Evolutionary conservation across 2,888 invertebrate species (phyloP).

Genomic region (Cloeon dipterum): DNA sequence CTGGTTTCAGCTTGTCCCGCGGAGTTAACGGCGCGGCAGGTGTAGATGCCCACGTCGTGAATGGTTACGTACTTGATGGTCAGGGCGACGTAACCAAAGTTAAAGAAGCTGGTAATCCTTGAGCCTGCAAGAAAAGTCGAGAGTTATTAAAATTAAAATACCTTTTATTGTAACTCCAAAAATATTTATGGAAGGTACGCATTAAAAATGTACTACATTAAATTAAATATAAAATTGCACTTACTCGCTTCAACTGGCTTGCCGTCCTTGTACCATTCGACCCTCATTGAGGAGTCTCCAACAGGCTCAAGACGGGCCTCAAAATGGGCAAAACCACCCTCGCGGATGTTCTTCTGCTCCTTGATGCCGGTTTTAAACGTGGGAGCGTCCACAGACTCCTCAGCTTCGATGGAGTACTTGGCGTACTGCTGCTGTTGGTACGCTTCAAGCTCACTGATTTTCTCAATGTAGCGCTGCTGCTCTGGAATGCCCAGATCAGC

Average conservation of each 20-base stretch:
- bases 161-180: too few relatives aligned
- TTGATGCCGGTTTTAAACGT: conserved; percentile 77
- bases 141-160: conserved; percentile 2
- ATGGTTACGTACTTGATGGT: conserved; percentile 78
- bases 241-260: conserved; percentile 68
- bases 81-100: conserved; percentile 84
- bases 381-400: conserved; percentile 56
- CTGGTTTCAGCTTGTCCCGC: conserved; percentile 65
- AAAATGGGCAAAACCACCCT: conserved; percentile 87
- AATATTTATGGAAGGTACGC: background rate
- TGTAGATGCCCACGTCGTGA: conserved; percentile 75
- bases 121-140: conserved; percentile 26
- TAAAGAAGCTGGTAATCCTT: conserved; percentile 78
- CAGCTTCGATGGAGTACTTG: conserved; percentile 54
- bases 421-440: conserved; percentile 53
- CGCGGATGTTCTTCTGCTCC: conserved; percentile 64
- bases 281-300: conserved; percentile 69
- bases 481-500: conserved; percentile 73
- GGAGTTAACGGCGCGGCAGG: conserved; percentile 69
- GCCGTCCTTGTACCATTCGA: conserved; percentile 86
- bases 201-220: too few relatives aligned
- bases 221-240: too few relatives aligned
- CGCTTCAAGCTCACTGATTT: conserved; percentile 75
- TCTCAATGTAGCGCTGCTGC: conserved; percentile 75
- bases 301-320: conserved; percentile 86